Percentiles rank a stretch among this genome's conserved stretches.
These are phyloP conservation scores for Caenorhabditis imperialis DNA, from an alignment of 2,888 invertebrate species.

Conservation along the genomic window DNA sequence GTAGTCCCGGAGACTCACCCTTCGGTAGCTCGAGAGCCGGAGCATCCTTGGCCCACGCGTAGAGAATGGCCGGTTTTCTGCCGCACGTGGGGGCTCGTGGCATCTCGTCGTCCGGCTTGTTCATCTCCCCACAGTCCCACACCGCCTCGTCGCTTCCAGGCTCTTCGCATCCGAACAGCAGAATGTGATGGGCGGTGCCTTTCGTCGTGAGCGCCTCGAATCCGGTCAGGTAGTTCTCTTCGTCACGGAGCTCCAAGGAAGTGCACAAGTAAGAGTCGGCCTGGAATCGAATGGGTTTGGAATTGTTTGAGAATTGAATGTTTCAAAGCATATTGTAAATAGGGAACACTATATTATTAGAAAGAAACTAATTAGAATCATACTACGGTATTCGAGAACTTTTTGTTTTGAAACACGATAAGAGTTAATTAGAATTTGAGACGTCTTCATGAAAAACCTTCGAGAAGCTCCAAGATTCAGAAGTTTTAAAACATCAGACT, in stretches of 20 bases:
- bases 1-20: no score
- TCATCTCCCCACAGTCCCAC: slow-evolving; percentile 96
- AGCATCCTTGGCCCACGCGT: slow-evolving; percentile 95
- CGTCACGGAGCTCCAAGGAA: slow-evolving; percentile 88
- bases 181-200: slow-evolving; percentile 93
- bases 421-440: no score
- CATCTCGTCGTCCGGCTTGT: slow-evolving; percentile 79
- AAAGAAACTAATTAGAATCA: no score
- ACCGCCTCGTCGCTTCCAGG: slow-evolving; percentile 85
- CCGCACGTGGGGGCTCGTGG: slow-evolving; percentile 85
- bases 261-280: slow-evolving; percentile 93
- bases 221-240: slow-evolving; percentile 88
- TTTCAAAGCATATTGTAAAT: no score
- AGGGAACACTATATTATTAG: no score
- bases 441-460: no score
- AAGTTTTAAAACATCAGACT: slow-evolving; percentile 3
- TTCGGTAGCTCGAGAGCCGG: slow-evolving; percentile 87
- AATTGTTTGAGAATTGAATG: no score
- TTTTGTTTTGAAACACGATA: no score
- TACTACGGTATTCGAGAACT: no score
- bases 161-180: slow-evolving; percentile 89
- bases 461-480: not conserved
- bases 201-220: slow-evolving; percentile 93
- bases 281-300: slow-evolving; percentile 84
- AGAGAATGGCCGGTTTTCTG: slow-evolving; percentile 83